Percentiles rank a stretch among this genome's conserved stretches.
Conservation (phyloP, 2,888 invertebrate genomes). For the Lasioglossum morio region DNA sequence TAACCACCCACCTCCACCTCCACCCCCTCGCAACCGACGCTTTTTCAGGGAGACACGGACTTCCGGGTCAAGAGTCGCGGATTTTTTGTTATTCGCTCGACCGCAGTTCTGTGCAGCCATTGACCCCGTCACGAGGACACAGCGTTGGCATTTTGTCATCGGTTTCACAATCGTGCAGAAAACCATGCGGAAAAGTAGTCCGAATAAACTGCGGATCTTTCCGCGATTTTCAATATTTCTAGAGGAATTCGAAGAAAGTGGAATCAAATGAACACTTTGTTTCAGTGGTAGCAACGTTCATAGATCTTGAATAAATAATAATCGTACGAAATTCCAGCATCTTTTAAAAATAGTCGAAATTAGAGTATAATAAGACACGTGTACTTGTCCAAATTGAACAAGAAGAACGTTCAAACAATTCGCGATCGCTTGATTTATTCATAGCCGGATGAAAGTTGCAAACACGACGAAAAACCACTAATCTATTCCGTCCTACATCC, state of each 20-base stretch:
- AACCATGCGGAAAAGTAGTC: neutral
- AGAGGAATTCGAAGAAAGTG: no score
- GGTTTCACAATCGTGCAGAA: neutral
- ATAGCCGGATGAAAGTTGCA: no score
- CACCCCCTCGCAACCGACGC: no score
- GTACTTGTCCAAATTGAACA: neutral
- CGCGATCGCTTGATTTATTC: neutral
- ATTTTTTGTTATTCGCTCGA: slow-evolving; percentile 54
- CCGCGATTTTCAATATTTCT: no score
- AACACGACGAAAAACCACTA: neutral
- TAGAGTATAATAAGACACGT: no score
- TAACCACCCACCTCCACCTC: fast-evolving
- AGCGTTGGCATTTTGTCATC: neutral
- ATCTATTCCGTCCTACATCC: neutral
- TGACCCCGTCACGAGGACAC: neutral
- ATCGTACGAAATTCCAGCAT: no score
- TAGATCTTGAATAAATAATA: no score
- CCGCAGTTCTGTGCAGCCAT: neutral
- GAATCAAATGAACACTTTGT: no score
- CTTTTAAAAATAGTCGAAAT: no score
- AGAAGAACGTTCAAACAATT: neutral
- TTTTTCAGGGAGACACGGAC: slow-evolving; percentile 21
- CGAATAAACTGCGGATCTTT: no score
- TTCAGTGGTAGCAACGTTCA: no score
- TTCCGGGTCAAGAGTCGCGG: slow-evolving; percentile 51